phyloP scores from a whole-genome alignment of 2,888 invertebrate genomes.

The Ellobium chinense region DNA sequence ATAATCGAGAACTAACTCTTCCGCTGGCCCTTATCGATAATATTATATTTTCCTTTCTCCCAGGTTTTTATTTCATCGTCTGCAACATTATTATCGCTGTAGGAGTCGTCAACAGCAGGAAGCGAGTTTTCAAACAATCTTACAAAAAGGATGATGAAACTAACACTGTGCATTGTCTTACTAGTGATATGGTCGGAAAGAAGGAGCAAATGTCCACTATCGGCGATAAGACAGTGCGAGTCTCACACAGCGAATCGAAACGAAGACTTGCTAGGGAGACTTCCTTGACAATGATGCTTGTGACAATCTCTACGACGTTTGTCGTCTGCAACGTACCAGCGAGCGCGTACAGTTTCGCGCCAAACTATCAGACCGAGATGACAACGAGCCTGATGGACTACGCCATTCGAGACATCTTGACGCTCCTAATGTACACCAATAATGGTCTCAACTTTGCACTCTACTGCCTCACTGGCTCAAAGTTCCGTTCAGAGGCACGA shows the following conservation, averaged over 20 bases:
- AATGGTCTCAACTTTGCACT: neutral
- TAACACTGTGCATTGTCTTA: neutral
- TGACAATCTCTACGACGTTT: neutral
- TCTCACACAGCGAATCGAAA: neutral
- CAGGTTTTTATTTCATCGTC: neutral
- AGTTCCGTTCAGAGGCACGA: neutral
- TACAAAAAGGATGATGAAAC: too few species aligned
- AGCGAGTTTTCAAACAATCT: neutral
- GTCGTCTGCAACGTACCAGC: conserved; percentile 1
- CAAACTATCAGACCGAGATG: neutral
- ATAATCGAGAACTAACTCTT: neutral
- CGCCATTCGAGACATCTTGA: neutral
- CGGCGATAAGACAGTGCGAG: neutral
- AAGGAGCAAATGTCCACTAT: neutral
- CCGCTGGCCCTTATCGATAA: neutral
- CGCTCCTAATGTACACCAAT: conserved; percentile 7
- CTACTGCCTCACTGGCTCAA: conserved; percentile 4
- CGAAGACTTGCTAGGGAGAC: neutral
- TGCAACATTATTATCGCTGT: neutral
- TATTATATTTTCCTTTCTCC: neutral
- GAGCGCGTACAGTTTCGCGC: neutral
- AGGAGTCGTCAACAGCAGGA: neutral
- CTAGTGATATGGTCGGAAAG: neutral
- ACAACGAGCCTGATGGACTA: neutral
- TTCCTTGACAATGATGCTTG: conserved; percentile 1